Evolutionary conservation across 1,140 invertebrate species (phyloP).

Genomic region (Saccostrea cuccullata): DNA sequence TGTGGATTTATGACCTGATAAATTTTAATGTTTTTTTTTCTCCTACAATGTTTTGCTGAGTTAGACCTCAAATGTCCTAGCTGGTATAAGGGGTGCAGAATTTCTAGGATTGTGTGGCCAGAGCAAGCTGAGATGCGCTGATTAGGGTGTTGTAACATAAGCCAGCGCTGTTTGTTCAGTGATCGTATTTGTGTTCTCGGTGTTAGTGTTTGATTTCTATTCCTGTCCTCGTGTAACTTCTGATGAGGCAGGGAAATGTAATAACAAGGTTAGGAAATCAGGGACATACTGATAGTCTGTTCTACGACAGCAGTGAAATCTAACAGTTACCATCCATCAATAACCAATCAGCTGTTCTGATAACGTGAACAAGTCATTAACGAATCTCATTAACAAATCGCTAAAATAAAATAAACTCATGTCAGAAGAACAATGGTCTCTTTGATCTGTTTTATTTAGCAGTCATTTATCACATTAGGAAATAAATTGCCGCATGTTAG

Average conservation of each 20-base stretch:
- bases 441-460: conserved; percentile 4
- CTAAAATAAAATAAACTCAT: not conserved
- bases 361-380: not conserved
- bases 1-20: conserved; percentile 4
- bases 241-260: conserved; percentile 29
- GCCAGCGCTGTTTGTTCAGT: not conserved
- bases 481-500: not conserved
- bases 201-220: not conserved
- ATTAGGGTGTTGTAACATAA: not conserved
- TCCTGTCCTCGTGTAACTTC: not conserved
- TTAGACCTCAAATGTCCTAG: not conserved
- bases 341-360: not conserved
- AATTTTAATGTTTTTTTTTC: not conserved
- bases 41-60: not conserved
- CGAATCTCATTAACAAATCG: conserved; percentile 1
- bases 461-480: conserved; percentile 12
- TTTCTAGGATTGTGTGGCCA: not conserved
- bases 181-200: not conserved
- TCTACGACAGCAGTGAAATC: not conserved
- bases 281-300: not conserved
- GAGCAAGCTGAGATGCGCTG: not conserved
- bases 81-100: not conserved
- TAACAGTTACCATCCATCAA: not conserved
- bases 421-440: conserved; percentile 1
- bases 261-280: not conserved